Conservation (phyloP, 1,140 invertebrate genomes). For the Dreissena polymorpha region DNA sequence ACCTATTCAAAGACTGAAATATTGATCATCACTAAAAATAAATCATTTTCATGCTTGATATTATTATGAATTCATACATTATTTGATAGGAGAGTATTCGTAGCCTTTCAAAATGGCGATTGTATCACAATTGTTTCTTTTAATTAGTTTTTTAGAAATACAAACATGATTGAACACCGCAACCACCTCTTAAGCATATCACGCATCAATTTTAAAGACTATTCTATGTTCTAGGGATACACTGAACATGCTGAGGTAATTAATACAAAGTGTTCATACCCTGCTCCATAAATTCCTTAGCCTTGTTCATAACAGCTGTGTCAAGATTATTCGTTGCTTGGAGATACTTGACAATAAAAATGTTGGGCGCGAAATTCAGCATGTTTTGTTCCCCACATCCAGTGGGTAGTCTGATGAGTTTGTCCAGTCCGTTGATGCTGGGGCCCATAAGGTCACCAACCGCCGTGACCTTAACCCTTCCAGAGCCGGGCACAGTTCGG, state of each 20-base stretch:
- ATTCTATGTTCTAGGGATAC: too few relatives aligned
- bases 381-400: constrained; percentile 97
- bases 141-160: too few relatives aligned
- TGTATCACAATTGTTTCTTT: too few relatives aligned
- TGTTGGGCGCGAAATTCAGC: constrained; percentile 93
- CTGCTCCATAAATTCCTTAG: constrained; percentile 87
- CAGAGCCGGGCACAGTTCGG: constrained; percentile 58
- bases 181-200: too few relatives aligned
- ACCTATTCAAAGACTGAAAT: too few relatives aligned
- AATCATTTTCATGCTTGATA: too few relatives aligned
- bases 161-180: too few relatives aligned
- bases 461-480: constrained; percentile 36
- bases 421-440: constrained; percentile 71
- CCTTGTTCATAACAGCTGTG: constrained; percentile 85
- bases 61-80: too few relatives aligned
- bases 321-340: constrained; percentile 83
- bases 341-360: constrained; percentile 91
- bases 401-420: constrained; percentile 88
- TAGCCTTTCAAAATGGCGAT: background rate
- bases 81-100: too few relatives aligned
- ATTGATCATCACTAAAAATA: too few relatives aligned
- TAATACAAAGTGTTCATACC: constrained; percentile 77
- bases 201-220: too few relatives aligned
- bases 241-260: too few relatives aligned
- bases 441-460: constrained; percentile 67